These are phyloP conservation scores for Eristalis intricaria DNA, from an alignment of 2,888 invertebrate species.

Conservation along the genomic window DNA sequence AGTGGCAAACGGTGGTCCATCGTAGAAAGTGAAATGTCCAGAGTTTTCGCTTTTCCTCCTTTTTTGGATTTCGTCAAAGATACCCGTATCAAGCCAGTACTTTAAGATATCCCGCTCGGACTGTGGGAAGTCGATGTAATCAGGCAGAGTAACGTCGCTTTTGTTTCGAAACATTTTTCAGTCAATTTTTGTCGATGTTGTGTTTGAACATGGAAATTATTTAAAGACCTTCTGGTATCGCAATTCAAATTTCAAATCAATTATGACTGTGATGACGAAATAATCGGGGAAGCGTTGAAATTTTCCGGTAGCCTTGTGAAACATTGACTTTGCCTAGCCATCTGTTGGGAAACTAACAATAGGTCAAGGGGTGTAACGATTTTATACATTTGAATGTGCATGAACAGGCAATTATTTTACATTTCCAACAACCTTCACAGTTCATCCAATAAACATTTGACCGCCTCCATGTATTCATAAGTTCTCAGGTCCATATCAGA, in stretches of 20 bases:
- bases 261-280: constrained; percentile 8
- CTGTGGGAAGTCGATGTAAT: constrained; percentile 90
- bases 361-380: not conserved
- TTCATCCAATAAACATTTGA: too few relatives aligned
- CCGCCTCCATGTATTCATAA: too few relatives aligned
- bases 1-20: constrained; percentile 99
- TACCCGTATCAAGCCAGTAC: constrained; percentile 93
- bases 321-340: not conserved
- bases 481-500: too few relatives aligned
- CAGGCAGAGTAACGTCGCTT: constrained; percentile 23
- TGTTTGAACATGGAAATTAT: not conserved
- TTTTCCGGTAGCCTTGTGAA: constrained; percentile 10
- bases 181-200: not conserved
- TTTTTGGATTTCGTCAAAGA: constrained; percentile 90
- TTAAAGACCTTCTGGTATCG: not conserved
- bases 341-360: not conserved
- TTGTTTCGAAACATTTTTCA: constrained; percentile 32
- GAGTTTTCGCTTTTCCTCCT: constrained; percentile 17
- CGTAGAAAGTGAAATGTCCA: constrained; percentile 93
- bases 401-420: too few relatives aligned
- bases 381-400: not conserved
- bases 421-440: too few relatives aligned
- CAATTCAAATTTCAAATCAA: constrained; percentile 1
- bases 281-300: not conserved
- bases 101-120: constrained; percentile 91